phyloP scores from a whole-genome alignment of 2,797 vertebrate genomes.

The Chelonia mydas region DNA sequence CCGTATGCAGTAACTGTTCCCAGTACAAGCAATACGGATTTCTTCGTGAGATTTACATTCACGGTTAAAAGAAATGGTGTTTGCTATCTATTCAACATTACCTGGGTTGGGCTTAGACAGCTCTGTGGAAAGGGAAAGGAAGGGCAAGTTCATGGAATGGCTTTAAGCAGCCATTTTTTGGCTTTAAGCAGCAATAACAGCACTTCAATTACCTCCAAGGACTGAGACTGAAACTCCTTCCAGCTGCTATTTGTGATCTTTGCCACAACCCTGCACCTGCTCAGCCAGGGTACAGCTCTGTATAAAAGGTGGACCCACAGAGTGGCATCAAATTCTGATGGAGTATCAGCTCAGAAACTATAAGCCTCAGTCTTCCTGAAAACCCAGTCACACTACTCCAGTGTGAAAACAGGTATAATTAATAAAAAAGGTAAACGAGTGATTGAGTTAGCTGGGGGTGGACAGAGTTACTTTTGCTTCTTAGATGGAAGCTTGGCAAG shows the following conservation, averaged over 20 bases:
- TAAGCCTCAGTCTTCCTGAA: constrained; percentile 50
- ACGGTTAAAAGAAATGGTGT: background rate
- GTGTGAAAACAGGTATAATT: constrained; percentile 61
- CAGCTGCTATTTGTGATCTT: background rate
- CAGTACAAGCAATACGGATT: background rate
- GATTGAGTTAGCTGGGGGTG: background rate
- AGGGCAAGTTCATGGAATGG: background rate
- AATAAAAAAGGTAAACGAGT: constrained; percentile 70
- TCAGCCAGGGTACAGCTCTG: background rate
- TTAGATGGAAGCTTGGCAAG: background rate
- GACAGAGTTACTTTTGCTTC: constrained; percentile 36
- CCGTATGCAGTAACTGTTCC: background rate
- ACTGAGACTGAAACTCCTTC: background rate
- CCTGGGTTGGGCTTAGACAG: too few species aligned
- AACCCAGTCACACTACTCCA: constrained; percentile 39
- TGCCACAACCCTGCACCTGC: background rate
- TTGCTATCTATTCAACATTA: background rate
- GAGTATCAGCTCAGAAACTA: constrained; percentile 49
- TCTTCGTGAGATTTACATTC: background rate
- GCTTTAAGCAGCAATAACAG: background rate
- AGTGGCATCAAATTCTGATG: constrained; percentile 40
- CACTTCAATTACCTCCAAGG: background rate
- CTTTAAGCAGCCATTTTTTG: background rate
- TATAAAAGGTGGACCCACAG: background rate
- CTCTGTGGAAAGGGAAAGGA: background rate